phyloP scores from a whole-genome alignment of 2,113 vertebrate species.

The Hucho hucho region DNA sequence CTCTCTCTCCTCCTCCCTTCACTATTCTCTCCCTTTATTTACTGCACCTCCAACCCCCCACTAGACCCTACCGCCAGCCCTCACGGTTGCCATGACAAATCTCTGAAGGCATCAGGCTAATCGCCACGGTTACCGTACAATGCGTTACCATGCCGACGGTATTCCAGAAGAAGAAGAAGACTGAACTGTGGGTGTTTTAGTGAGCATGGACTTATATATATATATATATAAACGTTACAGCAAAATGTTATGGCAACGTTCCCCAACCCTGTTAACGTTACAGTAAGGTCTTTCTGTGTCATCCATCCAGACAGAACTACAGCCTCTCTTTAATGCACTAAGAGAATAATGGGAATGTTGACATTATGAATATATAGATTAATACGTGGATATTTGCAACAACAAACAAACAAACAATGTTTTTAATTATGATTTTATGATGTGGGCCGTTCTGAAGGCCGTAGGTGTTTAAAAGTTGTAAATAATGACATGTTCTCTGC shows the following conservation, averaged over 20 bases:
- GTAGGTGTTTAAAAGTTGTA: slow-evolving; percentile 50
- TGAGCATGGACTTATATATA: too few species aligned
- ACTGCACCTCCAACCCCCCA: neutral
- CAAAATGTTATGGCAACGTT: neutral
- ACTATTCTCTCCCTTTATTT: neutral
- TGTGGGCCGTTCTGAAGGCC: slow-evolving; percentile 58
- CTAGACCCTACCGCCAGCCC: slow-evolving; percentile 26
- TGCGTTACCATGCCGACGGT: slow-evolving; percentile 20
- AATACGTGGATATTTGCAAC: slow-evolving; percentile 70
- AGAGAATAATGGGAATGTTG: slow-evolving; percentile 62
- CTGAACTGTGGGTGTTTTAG: neutral
- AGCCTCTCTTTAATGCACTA: neutral
- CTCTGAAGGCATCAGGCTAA: slow-evolving; percentile 32
- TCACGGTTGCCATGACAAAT: slow-evolving; percentile 75
- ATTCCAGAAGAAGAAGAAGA: neutral
- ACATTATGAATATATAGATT: slow-evolving; percentile 69
- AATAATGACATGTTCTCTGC: slow-evolving; percentile 48
- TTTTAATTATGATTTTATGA: slow-evolving; percentile 66
- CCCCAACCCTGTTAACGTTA: neutral
- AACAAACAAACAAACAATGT: slow-evolving; percentile 41
- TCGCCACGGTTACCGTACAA: slow-evolving; percentile 36
- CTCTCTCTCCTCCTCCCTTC: too few species aligned
- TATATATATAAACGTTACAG: neutral
- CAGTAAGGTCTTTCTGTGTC: neutral
- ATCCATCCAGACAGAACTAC: neutral